Evolutionary conservation across 1,140 invertebrate species (phyloP).

Genomic region (Amyelois transitella): DNA sequence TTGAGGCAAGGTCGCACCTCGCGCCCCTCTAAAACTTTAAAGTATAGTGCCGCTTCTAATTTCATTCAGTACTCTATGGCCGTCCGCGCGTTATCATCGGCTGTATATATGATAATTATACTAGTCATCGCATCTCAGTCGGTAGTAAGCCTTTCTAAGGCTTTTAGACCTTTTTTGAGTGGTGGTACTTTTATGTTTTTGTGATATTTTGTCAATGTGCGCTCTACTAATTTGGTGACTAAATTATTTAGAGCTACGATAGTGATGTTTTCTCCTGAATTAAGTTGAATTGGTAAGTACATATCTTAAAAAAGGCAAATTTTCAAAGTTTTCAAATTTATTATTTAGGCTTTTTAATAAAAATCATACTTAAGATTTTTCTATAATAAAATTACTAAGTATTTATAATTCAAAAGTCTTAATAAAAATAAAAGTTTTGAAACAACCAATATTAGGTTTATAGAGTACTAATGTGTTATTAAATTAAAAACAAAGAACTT

Average conservation of each 20-base stretch:
- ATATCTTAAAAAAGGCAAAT: too few species aligned
- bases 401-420: too few species aligned
- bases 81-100: neutral
- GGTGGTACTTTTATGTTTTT: slow-evolving; percentile 1
- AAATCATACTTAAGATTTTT: too few species aligned
- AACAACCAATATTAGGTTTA: too few species aligned
- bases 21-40: slow-evolving; percentile 6
- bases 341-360: too few species aligned
- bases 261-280: neutral
- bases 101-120: slow-evolving; percentile 16
- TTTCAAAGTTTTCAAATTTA: neutral
- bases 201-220: neutral
- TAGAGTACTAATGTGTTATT: too few species aligned
- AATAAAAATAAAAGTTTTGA: too few species aligned
- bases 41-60: slow-evolving; percentile 6
- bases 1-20: slow-evolving; percentile 2
- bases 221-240: slow-evolving; percentile 15
- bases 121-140: slow-evolving; percentile 5
- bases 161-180: slow-evolving; percentile 4
- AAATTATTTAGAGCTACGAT: slow-evolving; percentile 11
- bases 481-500: too few species aligned
- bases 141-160: slow-evolving; percentile 7
- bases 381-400: too few species aligned
- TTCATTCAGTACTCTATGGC: slow-evolving; percentile 13
- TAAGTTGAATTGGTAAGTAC: neutral